Percentiles rank a stretch among this genome's conserved stretches.
These are phyloP conservation scores for Scelioninae gen. 1 DNA, from an alignment of 2,888 invertebrate species.

Conservation along the genomic window DNA sequence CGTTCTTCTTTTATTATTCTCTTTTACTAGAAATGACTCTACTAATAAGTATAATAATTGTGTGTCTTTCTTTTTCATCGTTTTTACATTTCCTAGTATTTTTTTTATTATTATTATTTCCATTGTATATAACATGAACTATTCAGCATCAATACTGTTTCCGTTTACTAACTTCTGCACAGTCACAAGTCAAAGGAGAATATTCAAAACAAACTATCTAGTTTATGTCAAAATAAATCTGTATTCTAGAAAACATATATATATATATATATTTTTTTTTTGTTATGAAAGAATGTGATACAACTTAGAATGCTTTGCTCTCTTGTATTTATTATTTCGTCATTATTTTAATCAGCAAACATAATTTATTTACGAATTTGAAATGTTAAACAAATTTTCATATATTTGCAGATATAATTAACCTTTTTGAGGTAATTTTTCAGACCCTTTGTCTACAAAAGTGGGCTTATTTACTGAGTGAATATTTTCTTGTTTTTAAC, in stretches of 20 bases:
- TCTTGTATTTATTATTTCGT: no score
- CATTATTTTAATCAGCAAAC: no score
- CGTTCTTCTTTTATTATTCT: neutral
- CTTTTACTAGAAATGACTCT: constrained; percentile 1
- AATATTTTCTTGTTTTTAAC: no score
- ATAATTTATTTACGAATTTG: no score
- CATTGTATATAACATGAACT: constrained; percentile 8
- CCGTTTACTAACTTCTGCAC: neutral
- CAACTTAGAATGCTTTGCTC: no score
- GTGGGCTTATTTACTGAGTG: no score
- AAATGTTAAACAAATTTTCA: no score
- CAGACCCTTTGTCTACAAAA: no score
- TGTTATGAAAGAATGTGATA: no score
- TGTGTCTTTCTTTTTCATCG: neutral
- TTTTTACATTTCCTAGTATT: constrained; percentile 19
- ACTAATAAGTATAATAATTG: constrained; percentile 1
- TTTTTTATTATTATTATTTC: neutral
- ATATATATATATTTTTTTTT: no score
- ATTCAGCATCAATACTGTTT: constrained; percentile 17
- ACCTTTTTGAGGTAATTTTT: no score
- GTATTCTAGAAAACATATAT: neutral
- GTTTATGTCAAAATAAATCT: constrained; percentile 18
- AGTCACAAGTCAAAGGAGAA: neutral
- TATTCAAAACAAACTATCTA: constrained; percentile 9
- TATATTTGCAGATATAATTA: no score